phyloP scores from a whole-genome alignment of 2,888 invertebrate genomes.

The Limulus polyphemus region DNA sequence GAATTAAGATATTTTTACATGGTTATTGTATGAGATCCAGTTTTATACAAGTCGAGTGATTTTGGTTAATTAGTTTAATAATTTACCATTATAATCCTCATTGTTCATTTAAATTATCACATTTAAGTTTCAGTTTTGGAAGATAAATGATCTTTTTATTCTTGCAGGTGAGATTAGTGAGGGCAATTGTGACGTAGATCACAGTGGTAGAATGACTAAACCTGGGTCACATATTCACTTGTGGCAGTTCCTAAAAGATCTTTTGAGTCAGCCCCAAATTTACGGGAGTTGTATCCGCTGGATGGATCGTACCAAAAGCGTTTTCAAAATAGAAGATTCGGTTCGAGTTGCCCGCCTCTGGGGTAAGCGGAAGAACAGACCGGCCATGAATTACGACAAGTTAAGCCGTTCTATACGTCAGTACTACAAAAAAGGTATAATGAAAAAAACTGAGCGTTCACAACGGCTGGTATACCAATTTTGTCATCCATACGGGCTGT shows the following conservation, averaged over 20 bases:
- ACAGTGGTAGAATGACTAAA: constrained; percentile 6
- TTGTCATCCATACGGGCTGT: constrained; percentile 78
- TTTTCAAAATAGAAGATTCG: constrained; percentile 98
- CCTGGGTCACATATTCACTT: constrained; percentile 74
- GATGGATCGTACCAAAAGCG: constrained; percentile 84
- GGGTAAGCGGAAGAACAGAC: constrained; percentile 95
- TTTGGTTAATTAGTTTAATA: too few relatives aligned
- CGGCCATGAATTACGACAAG: constrained; percentile 99
- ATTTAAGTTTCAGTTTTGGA: not conserved
- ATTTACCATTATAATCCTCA: too few relatives aligned
- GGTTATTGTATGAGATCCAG: too few relatives aligned
- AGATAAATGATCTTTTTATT: constrained; percentile 3
- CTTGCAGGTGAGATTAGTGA: constrained; percentile 27
- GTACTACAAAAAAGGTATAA: constrained; percentile 98
- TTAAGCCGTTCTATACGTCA: constrained; percentile 92
- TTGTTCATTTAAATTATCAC: too few relatives aligned
- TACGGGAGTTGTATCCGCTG: constrained; percentile 93
- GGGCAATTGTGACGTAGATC: constrained; percentile 23
- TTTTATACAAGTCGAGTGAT: too few relatives aligned
- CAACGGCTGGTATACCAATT: constrained; percentile 98
- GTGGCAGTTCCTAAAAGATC: constrained; percentile 97
- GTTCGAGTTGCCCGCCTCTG: constrained; percentile 89
- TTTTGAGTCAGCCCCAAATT: constrained; percentile 71
- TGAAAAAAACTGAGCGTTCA: constrained; percentile 97
- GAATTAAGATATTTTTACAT: too few relatives aligned